Evolutionary conservation across 64 coral and sea anemone genomes (phyloP).

Genomic region (Hydrozoanthus tunicans): DNA sequence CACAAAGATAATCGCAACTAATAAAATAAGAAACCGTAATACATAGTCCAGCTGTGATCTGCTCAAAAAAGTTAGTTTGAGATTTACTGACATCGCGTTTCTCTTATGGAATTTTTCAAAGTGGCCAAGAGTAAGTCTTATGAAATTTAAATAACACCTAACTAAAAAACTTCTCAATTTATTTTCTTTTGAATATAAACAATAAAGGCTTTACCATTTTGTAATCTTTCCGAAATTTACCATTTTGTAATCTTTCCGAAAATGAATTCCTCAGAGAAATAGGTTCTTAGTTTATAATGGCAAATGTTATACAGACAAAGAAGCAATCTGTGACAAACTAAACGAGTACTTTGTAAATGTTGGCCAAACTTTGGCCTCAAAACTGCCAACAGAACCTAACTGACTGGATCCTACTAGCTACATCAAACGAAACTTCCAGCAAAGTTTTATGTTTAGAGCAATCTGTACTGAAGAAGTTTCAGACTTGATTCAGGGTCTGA

Average conservation of each 20-base stretch:
- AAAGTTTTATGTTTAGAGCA: too few species aligned
- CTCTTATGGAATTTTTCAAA: too few species aligned
- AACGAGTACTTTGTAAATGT: too few species aligned
- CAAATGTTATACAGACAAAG: too few species aligned
- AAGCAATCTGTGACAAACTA: too few species aligned
- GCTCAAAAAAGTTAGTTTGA: constrained; percentile 7
- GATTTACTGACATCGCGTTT: neutral
- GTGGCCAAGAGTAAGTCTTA: neutral
- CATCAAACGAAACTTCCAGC: too few species aligned
- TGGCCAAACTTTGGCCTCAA: too few species aligned
- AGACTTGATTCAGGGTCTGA: too few species aligned
- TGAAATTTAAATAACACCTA: constrained; percentile 11
- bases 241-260: neutral
- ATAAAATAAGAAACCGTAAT: neutral
- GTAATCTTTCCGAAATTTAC: neutral
- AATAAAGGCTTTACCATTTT: constrained; percentile 10
- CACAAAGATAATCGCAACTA: neutral
- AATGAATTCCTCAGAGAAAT: neutral
- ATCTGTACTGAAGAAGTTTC: too few species aligned
- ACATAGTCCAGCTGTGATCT: neutral
- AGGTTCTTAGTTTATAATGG: too few species aligned
- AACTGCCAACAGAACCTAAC: too few species aligned
- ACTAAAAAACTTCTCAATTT: neutral
- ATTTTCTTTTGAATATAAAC: constrained; percentile 19
- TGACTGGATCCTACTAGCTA: too few species aligned